Conservation (phyloP, 2,797 vertebrate species). For the Oophaga sylvatica region DNA sequence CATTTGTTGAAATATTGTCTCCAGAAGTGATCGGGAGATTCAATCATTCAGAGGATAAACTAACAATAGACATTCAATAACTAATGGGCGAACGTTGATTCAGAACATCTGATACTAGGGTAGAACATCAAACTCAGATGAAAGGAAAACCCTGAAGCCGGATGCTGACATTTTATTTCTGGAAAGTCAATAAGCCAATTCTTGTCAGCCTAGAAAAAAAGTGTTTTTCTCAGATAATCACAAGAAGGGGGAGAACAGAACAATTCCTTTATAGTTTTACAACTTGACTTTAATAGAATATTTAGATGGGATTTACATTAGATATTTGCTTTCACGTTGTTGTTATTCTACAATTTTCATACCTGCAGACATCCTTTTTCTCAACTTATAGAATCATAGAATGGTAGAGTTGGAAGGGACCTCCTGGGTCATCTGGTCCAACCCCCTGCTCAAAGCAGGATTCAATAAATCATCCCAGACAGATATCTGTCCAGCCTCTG, state of each 20-base stretch:
- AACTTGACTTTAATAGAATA: background rate
- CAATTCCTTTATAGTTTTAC: background rate
- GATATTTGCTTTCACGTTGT: background rate
- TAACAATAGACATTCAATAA: background rate
- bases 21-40: background rate
- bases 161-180: constrained; percentile 19
- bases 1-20: background rate
- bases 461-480: no score
- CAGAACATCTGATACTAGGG: background rate
- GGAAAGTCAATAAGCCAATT: background rate
- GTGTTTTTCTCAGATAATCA: background rate
- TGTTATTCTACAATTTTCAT: background rate
- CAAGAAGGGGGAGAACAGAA: background rate
- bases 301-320: background rate
- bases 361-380: no score
- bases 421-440: no score
- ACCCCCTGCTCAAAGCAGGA: no score
- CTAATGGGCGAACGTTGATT: background rate
- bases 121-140: background rate
- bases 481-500: no score
- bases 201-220: background rate
- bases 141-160: constrained; percentile 59
- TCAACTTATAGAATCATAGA: no score
- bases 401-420: no score
- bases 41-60: background rate